Percentiles rank a stretch among this genome's conserved stretches.
Evolutionary conservation across 2,888 invertebrate genomes (phyloP).

Genomic region (Hirtodrosophila confusa): DNA sequence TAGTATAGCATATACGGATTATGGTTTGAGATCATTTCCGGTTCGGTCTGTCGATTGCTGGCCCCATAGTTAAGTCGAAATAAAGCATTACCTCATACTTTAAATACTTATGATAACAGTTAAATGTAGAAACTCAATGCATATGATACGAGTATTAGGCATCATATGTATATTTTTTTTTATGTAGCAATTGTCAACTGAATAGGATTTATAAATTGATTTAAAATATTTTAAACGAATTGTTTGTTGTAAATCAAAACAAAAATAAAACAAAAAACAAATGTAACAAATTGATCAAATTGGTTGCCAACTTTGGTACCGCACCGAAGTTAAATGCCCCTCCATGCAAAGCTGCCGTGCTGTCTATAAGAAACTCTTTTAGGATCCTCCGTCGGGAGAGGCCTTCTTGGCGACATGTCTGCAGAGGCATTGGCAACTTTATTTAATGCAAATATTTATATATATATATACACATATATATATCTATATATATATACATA

Average conservation of each 20-base stretch:
- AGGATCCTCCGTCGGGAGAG: neutral
- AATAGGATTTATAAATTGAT: constrained; percentile 43
- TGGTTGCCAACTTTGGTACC: constrained; percentile 17
- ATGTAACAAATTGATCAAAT: constrained; percentile 3
- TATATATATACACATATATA: constrained; percentile 4
- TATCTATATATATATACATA: constrained; percentile 15
- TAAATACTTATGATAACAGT: constrained; percentile 76
- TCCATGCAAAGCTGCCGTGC: constrained; percentile 1
- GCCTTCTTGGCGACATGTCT: neutral
- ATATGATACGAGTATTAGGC: constrained; percentile 40
- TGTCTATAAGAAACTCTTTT: too few relatives aligned
- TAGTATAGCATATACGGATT: too few relatives aligned
- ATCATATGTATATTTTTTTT: constrained; percentile 37
- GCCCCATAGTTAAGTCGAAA: constrained; percentile 68
- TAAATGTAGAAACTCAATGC: constrained; percentile 60
- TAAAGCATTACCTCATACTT: constrained; percentile 81
- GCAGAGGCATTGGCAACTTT: constrained; percentile 19
- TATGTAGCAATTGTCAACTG: constrained; percentile 48
- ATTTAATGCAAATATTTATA: constrained; percentile 23
- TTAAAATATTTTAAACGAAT: constrained; percentile 41
- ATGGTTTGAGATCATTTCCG: constrained; percentile 15
- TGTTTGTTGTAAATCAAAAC: constrained; percentile 28
- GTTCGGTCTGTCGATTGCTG: constrained; percentile 8
- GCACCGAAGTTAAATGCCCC: constrained; percentile 17
- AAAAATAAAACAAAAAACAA: neutral